These are phyloP conservation scores for Epinephelus cyanopodus DNA, from an alignment of 2,113 vertebrate genomes.

Conservation along the genomic window DNA sequence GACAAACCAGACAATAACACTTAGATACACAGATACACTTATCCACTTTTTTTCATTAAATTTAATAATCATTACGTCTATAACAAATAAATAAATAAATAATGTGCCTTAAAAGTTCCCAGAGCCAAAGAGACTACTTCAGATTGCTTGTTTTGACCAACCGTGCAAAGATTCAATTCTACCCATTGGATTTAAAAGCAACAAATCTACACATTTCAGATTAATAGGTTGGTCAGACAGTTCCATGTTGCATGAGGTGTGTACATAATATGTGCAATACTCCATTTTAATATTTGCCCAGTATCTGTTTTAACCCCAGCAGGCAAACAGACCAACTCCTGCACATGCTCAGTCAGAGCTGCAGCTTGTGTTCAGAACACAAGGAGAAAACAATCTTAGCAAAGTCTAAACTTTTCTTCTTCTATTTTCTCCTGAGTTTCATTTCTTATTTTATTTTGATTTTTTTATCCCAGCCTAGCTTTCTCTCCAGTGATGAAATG, in stretches of 20 bases:
- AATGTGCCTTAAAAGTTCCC: too few relatives aligned
- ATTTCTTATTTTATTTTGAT: not conserved
- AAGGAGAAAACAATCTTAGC: not conserved
- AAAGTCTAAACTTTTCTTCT: conserved; percentile 6
- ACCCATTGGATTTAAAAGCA: too few relatives aligned
- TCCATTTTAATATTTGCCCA: not conserved
- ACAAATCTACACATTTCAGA: too few relatives aligned
- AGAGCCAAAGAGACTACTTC: too few relatives aligned
- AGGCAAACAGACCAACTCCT: not conserved
- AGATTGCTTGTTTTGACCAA: too few relatives aligned
- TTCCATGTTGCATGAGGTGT: not conserved
- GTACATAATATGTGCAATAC: not conserved
- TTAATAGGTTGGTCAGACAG: not conserved
- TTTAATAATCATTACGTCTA: too few relatives aligned
- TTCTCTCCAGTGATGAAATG: conserved; percentile 40
- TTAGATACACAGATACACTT: too few relatives aligned
- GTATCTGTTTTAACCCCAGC: not conserved
- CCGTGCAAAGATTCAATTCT: too few relatives aligned
- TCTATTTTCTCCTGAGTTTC: not conserved
- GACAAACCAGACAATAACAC: too few relatives aligned
- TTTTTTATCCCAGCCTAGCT: not conserved
- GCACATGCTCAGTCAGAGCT: not conserved
- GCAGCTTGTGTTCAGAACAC: not conserved
- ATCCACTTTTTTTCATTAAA: too few relatives aligned
- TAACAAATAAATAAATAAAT: too few relatives aligned